Base-by-base conservation (phyloP, 2,113 vertebrate genomes). In the Grammomys surdaster region DNA sequence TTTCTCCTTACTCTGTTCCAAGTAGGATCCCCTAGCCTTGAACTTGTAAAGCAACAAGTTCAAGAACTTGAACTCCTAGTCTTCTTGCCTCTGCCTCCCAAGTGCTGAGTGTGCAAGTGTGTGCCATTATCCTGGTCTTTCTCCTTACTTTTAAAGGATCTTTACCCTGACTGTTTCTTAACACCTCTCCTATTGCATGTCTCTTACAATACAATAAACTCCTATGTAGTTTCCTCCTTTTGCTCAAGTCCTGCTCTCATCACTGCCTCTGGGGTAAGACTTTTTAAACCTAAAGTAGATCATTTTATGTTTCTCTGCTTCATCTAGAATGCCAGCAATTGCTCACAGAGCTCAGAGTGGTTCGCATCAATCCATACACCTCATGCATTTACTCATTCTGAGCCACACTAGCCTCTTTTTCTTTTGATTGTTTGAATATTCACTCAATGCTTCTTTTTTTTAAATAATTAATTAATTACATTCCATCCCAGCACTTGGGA, bases 101-200 rank as follows among this genome's bases (percentile, higher is more conserved):
- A 56, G 51, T 56, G 5, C 77, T 80, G 77, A 22, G 17, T 36
- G 28, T 80, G 8, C 8, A 80, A 56, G 31, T 36, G 16, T 80
- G 77, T 36, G 17, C 63, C 58, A 92, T 14, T 40, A 54, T 43
- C 70, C 31, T 88, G 80, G 73, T 60, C 19, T 54, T 80, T 84
- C 91, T 67, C 14, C 88, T 94, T 93, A 36, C 65, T 89, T 94
- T 86, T 77, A 86, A 91, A 72, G 28, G 67, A 75, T 58, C 51
- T 75, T n/a, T 4, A 58, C 10, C 10, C 51, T 73, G 86, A 58
- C 36, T 40, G 12, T 26, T 70, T 93, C 48, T 65, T 31, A 56
- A 51, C 46, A 85, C 73, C 40, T 67, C 43, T 17, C 3, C 58
- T 89, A 4, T 14, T 72, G 72, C n/a, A 93, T 13, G 7, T 51